phyloP scores from a whole-genome alignment of 1,140 invertebrate species.

The Argopecten irradians region DNA sequence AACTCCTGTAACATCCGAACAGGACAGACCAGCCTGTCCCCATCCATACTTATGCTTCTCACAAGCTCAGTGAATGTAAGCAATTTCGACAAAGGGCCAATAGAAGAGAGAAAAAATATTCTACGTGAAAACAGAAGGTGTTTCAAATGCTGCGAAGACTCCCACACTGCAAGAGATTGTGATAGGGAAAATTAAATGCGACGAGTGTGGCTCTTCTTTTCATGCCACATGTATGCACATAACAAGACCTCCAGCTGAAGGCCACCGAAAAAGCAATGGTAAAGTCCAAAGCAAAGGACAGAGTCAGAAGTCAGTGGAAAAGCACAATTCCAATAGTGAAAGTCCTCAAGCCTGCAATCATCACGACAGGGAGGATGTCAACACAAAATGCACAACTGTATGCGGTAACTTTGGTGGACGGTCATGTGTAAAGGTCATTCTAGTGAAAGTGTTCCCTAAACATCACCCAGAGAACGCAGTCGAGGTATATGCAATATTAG shows the following conservation, averaged over 20 bases:
- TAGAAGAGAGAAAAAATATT: slow-evolving; percentile 22
- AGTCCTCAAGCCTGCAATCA: too few species aligned
- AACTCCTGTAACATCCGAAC: not conserved
- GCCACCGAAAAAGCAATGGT: too few species aligned
- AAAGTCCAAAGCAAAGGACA: too few species aligned
- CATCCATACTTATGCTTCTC: not conserved
- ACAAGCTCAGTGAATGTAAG: not conserved
- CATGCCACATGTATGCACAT: too few species aligned
- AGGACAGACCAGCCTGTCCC: not conserved
- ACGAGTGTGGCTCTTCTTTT: not conserved
- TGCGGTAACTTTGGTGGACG: slow-evolving; percentile 33
- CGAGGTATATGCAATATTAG: slow-evolving; percentile 29
- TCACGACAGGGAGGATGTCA: slow-evolving; percentile 15
- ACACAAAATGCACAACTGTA: slow-evolving; percentile 3
- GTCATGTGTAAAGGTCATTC: slow-evolving; percentile 43
- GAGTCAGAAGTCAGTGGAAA: too few species aligned
- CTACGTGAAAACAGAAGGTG: not conserved
- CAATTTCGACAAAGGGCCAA: not conserved
- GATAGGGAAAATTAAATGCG: not conserved
- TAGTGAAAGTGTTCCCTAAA: slow-evolving; percentile 24
- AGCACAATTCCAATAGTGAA: too few species aligned
- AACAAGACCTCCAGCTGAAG: too few species aligned
- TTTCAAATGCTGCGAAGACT: slow-evolving; percentile 1
- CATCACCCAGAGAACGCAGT: not conserved
- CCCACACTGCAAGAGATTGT: not conserved